Base-by-base conservation (phyloP, 64 coral and sea anemone genomes). In the Montipora foliosa region DNA sequence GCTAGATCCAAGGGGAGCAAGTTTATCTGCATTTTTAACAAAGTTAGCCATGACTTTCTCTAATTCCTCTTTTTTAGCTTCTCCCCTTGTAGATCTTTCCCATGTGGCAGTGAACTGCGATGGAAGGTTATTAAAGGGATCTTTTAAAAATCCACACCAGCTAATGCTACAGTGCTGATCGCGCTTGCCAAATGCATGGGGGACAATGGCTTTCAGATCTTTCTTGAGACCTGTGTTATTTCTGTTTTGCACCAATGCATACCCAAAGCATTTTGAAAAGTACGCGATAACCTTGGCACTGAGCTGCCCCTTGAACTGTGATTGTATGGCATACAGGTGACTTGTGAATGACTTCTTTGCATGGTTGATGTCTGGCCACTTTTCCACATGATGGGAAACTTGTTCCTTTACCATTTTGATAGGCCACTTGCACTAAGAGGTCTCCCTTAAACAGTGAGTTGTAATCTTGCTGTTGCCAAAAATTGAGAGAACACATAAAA, bases 141-240 rank as follows among this genome's bases (percentile, higher is more conserved):
- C 64, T 69, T 91, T 24, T n/a, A 60, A 12, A 77, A 69, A 95
- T 6, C 74, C 89, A 91, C 94, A 95, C 94, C 94, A 95, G 0
- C 45, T 85, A 47, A 6, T 16, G n/a, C 50, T 55, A 73, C 88
- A 95, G 21, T 8, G 14, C 2, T 77, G 52, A 55, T 55, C 61
- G 69, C 91, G 88, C 6, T 91, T 62, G 3, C 94, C 94, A 91
- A 91, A 95, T 3, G 94, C 60, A 87, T 95, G 87, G 11, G 78
- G 77, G 7, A 90, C 44, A 69, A 90, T 90, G 24, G 52, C 80
- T 61, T 15, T 84, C 52, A 7, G 84, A 52, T 17, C 53, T 91
- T 73, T 74, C 62, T 83, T 50, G 8, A 91, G 67, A 2, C 89
- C 46, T 16, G 55, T 64, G 55, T 91, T 21, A 57, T 44, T 78